phyloP scores from a whole-genome alignment of 2,113 vertebrate species.

The Gymnobelideus leadbeateri region DNA sequence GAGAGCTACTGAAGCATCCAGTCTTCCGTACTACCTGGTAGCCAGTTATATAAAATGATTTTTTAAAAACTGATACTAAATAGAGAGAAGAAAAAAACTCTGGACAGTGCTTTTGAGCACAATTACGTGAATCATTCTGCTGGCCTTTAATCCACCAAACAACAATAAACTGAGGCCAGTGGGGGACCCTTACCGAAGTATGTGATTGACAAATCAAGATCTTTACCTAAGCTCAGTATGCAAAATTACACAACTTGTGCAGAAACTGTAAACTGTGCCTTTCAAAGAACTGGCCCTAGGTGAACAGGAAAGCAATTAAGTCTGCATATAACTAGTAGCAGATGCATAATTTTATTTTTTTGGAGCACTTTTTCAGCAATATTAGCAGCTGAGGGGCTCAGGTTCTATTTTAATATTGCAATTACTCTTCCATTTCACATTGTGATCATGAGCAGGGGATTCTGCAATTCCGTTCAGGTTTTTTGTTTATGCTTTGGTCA shows the following conservation, averaged over 20 bases:
- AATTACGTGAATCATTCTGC: slow-evolving; percentile 68
- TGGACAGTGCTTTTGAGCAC: slow-evolving; percentile 72
- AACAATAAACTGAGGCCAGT: slow-evolving; percentile 70
- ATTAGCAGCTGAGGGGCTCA: slow-evolving; percentile 85
- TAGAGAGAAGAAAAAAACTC: slow-evolving; percentile 57
- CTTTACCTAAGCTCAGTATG: slow-evolving; percentile 86
- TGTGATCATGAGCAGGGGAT: slow-evolving; percentile 71
- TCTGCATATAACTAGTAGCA: slow-evolving; percentile 81
- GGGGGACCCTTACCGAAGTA: slow-evolving; percentile 80
- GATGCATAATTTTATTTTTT: slow-evolving; percentile 79
- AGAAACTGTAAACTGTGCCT: slow-evolving; percentile 86
- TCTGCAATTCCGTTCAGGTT: slow-evolving; percentile 71
- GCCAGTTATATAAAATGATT: slow-evolving; percentile 64
- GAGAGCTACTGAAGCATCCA: slow-evolving; percentile 93
- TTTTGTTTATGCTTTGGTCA: slow-evolving; percentile 70
- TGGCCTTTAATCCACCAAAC: slow-evolving; percentile 73
- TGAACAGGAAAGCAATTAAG: slow-evolving; percentile 77
- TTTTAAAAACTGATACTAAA: slow-evolving; percentile 78
- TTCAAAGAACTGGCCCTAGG: slow-evolving; percentile 81
- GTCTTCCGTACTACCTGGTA: slow-evolving; percentile 92
- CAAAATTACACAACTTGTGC: slow-evolving; percentile 82
- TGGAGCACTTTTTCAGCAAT: slow-evolving; percentile 88
- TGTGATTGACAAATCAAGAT: slow-evolving; percentile 86
- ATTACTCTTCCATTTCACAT: slow-evolving; percentile 78
- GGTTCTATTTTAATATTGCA: slow-evolving; percentile 79